These are phyloP conservation scores for Smutsia temminckii DNA, from an alignment of 2,797 vertebrate genomes.

Conservation along the genomic window DNA sequence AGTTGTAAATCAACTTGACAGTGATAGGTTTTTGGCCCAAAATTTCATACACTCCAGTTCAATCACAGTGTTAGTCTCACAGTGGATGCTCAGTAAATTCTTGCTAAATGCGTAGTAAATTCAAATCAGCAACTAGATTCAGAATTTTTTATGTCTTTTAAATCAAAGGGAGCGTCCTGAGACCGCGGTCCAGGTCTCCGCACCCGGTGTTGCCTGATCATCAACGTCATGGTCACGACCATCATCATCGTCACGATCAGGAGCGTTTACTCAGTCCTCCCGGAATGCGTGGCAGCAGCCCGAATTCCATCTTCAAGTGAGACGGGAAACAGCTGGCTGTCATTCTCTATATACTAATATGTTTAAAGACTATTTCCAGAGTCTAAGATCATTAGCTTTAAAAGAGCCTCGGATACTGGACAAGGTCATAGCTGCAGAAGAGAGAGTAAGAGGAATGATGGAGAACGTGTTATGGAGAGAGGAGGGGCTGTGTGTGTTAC, in stretches of 20 bases:
- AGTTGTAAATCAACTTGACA: background rate
- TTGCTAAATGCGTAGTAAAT: background rate
- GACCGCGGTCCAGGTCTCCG: background rate
- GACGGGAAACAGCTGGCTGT: conserved; percentile 32
- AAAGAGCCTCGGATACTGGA: conserved; percentile 54
- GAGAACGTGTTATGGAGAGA: background rate
- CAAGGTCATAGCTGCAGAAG: conserved; percentile 49
- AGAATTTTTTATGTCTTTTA: background rate
- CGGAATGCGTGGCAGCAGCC: background rate
- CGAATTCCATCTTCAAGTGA: background rate
- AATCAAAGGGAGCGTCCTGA: background rate
- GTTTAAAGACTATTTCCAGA: conserved; percentile 51
- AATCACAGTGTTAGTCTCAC: background rate
- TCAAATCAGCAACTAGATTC: background rate
- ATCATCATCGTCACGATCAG: background rate
- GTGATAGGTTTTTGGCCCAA: background rate
- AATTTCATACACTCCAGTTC: background rate
- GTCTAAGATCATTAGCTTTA: conserved; percentile 68
- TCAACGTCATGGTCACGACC: background rate
- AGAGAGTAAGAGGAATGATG: background rate
- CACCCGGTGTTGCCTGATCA: background rate
- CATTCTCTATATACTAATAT: conserved; percentile 38
- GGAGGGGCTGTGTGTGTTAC: background rate
- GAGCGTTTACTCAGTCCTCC: background rate
- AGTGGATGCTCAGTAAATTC: background rate